Base-by-base conservation (phyloP, 2,888 invertebrate species). In the Polymixis flavicincta region DNA sequence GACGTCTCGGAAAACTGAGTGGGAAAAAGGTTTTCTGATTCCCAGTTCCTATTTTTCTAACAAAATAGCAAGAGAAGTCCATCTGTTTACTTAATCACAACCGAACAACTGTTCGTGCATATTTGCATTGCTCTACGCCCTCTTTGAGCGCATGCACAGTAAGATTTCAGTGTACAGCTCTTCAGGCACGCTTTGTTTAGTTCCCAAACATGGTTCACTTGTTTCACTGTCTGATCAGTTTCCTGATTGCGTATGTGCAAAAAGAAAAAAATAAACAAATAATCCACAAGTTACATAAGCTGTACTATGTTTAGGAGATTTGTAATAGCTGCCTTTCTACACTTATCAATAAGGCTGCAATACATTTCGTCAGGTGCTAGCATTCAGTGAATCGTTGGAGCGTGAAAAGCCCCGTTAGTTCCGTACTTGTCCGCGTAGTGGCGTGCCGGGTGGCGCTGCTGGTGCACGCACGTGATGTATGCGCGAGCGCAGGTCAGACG, bases 401-500 rank as follows among this genome's bases (percentile, higher is more conserved):
- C 95, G 92, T 94, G 93, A 91, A 95, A 93, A 93, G 90, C 83
- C 87, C 90, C 92, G 94, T 93, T 95, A 94, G 93, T 96, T 92
- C 94, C 81, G 69, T 84, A 83, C 76, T 76, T 85, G 71, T 84
- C 93, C 96, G 91, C 92, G 74, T 60, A 80, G 87, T 85, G 86
- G 93, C 93, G 93, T 87, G 92, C 91, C 76, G 85, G 82, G 87
- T 87, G 93, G 96, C 95, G 95, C 96, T 92, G 92, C 88, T 78
- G 79, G 85, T 85, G 88, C 78, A 76, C 90, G 95, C 96, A 96
- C 96, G 95, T 96, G 96, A 96, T 94, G 92, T 88, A 91, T 92
- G 93, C 94, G 95, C 95, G 88, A 83, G 93, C 93, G 93, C 94
- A 89, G 88, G 86, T 89, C 95, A 95, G 95, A 95, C 94, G 94